These are phyloP conservation scores for Polypterus bichir DNA, from an alignment of 2,113 vertebrate species.

Conservation along the genomic window DNA sequence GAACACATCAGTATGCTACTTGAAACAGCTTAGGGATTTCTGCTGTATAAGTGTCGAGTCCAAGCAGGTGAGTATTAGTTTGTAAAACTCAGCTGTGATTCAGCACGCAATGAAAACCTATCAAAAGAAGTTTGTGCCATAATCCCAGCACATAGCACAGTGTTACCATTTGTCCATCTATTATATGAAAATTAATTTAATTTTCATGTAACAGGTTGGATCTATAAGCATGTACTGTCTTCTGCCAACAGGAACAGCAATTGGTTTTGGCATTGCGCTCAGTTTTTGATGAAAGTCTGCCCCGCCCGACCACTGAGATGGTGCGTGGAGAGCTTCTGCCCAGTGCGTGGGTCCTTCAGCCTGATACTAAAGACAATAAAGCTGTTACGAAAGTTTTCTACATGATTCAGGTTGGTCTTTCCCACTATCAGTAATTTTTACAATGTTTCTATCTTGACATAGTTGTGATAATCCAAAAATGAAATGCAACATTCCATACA, in stretches of 20 bases:
- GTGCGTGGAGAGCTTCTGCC: conserved; percentile 86
- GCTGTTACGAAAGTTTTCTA: conserved; percentile 71
- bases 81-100: conserved; percentile 10
- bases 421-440: not conserved
- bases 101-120: too few species aligned
- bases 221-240: not conserved
- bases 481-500: too few species aligned
- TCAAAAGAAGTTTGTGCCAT: too few species aligned
- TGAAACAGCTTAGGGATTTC: conserved; percentile 87
- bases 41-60: conserved; percentile 85
- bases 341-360: conserved; percentile 85
- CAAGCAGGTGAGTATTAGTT: conserved; percentile 59
- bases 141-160: too few species aligned
- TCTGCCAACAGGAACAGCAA: conserved; percentile 51
- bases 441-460: too few species aligned
- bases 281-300: conserved; percentile 77
- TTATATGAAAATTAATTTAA: not conserved
- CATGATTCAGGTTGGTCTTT: conserved; percentile 66
- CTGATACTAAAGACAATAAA: conserved; percentile 47
- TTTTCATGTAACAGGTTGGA: not conserved
- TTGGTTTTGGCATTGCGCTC: conserved; percentile 78
- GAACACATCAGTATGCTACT: conserved; percentile 59
- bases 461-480: too few species aligned
- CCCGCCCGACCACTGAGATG: conserved; percentile 64
- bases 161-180: not conserved